Conservation (phyloP, 2,888 invertebrate species). For the Heliconius ethilla region DNA sequence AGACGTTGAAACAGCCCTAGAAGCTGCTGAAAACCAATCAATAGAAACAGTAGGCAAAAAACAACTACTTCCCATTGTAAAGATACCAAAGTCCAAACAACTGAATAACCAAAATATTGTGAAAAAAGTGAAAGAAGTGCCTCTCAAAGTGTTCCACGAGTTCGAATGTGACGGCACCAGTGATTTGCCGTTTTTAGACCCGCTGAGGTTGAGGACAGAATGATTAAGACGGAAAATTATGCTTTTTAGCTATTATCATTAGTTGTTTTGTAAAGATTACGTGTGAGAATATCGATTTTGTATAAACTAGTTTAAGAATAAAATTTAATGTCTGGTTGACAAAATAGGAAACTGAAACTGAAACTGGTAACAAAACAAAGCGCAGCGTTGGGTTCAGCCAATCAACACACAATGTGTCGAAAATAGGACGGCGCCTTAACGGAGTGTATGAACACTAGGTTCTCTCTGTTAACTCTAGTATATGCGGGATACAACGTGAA, state of each 20-base stretch:
- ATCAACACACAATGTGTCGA: too few relatives aligned
- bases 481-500: neutral
- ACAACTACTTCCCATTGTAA: conserved; percentile 63
- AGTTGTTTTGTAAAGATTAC: conserved; percentile 5
- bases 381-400: too few relatives aligned
- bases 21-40: conserved; percentile 73
- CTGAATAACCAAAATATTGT: conserved; percentile 47
- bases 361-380: too few relatives aligned
- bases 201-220: conserved; percentile 70
- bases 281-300: neutral
- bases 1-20: conserved; percentile 79
- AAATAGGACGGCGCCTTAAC: too few relatives aligned
- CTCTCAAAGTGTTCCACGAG: conserved; percentile 71
- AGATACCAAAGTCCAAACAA: conserved; percentile 46
- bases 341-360: neutral
- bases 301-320: neutral
- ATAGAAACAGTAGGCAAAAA: conserved; percentile 57
- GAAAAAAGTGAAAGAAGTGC: conserved; percentile 69
- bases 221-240: conserved; percentile 67
- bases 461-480: too few relatives aligned
- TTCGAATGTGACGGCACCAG: conserved; percentile 60
- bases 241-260: conserved; percentile 67
- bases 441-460: too few relatives aligned
- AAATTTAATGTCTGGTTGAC: neutral
- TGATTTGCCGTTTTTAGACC: conserved; percentile 70